A percentile compares a stretch with the other conserved stretches of the same genome.
Conservation (phyloP, 1,140 invertebrate species). For the Scylla paramamosain region DNA sequence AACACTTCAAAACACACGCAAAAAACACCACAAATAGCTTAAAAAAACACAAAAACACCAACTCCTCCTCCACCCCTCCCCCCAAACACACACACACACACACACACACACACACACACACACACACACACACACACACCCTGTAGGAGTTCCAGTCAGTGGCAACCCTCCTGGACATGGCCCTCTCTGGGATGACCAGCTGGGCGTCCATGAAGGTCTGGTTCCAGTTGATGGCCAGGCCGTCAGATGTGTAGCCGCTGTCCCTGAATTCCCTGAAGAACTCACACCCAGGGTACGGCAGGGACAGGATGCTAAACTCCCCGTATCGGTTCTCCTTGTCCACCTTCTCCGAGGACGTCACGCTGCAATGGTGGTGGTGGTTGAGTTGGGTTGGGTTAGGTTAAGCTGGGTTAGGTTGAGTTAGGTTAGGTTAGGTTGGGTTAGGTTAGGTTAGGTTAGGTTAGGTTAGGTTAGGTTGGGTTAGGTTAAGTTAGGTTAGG, state of each 20-base stretch:
- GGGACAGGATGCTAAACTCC: constrained; percentile 87
- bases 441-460: too few species aligned
- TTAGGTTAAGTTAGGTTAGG: too few species aligned
- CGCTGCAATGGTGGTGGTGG: constrained; percentile 81
- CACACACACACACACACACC: constrained; percentile 80
- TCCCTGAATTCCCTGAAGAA: constrained; percentile 89
- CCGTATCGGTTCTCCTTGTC: constrained; percentile 90
- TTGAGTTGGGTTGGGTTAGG: too few species aligned
- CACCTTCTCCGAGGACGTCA: constrained; percentile 93
- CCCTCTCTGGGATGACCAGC: constrained; percentile 86
- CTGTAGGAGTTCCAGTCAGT: constrained; percentile 88
- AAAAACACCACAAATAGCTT: too few species aligned
- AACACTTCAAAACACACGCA: too few species aligned
- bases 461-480: too few species aligned
- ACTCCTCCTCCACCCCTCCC: too few species aligned
- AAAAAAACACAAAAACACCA: too few species aligned
- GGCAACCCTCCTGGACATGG: constrained; percentile 83
- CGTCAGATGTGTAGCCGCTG: constrained; percentile 86
- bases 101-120: constrained; percentile 1
- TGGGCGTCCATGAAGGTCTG: constrained; percentile 88
- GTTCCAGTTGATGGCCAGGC: constrained; percentile 89
- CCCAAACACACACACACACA: constrained; percentile 5
- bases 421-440: too few species aligned
- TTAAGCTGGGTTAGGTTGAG: too few species aligned
- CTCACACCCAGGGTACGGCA: constrained; percentile 93